Evolutionary conservation across 2,888 invertebrate genomes (phyloP).

Genomic region (Eulithis testata): DNA sequence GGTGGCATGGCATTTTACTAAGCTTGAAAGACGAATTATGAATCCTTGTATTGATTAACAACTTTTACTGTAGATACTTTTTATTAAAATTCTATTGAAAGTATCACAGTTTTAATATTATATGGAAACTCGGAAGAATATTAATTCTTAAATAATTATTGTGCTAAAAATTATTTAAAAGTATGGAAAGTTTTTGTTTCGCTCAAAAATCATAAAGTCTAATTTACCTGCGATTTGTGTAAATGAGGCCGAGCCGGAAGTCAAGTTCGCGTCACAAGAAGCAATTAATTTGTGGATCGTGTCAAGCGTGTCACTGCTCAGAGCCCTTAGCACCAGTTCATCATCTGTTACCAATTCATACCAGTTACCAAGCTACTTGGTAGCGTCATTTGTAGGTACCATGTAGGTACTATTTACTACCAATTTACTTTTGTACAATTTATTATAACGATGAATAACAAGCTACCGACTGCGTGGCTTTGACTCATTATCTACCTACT

Average conservation of each 20-base stretch:
- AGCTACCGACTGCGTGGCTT: not conserved
- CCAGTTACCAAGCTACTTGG: not conserved
- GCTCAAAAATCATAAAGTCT: no score
- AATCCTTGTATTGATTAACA: no score
- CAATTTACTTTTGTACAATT: not conserved
- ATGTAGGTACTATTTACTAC: not conserved
- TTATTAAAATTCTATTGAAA: no score
- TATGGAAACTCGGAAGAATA: no score
- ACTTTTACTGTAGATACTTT: no score
- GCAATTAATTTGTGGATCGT: slow-evolving; percentile 23
- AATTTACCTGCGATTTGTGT: not conserved
- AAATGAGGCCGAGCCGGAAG: not conserved
- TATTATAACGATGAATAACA: not conserved
- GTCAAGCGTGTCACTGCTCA: slow-evolving; percentile 14
- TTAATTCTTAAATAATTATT: no score
- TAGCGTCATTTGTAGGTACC: not conserved
- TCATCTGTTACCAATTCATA: not conserved
- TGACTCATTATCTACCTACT: not conserved
- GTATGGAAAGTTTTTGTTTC: no score
- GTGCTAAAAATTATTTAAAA: no score
- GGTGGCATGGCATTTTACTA: no score
- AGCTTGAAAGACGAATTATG: no score
- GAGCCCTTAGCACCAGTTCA: slow-evolving; percentile 5
- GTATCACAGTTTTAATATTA: no score
- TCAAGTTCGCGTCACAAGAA: slow-evolving; percentile 14